Evolutionary conservation across 2,888 invertebrate species (phyloP).

Genomic region (Morinoia aosen): DNA sequence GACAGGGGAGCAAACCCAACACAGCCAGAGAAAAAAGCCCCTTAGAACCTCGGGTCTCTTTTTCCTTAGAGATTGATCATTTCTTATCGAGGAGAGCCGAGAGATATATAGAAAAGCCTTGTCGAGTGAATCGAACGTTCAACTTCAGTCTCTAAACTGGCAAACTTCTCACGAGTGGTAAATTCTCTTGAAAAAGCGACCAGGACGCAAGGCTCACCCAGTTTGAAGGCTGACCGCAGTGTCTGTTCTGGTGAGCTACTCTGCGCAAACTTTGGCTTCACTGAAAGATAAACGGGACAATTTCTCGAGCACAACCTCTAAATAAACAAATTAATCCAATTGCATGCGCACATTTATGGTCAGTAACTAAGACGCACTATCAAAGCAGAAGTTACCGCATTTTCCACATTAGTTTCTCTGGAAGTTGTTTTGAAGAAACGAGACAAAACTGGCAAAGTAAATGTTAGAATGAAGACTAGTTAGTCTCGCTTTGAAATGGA

Average conservation of each 20-base stretch:
- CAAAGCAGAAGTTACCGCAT: too few relatives aligned
- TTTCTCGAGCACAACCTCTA: background rate
- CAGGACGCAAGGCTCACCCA: background rate
- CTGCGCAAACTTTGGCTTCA: background rate
- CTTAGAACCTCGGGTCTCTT: background rate
- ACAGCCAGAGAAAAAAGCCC: background rate
- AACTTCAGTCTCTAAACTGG: slow-evolving; percentile 3
- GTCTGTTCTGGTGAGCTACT: background rate
- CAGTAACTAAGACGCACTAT: too few relatives aligned
- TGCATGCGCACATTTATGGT: background rate
- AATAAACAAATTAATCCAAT: background rate
- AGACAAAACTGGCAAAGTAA: too few relatives aligned
- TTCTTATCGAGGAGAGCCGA: slow-evolving; percentile 10
- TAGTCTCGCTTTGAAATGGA: too few relatives aligned
- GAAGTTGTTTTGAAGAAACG: too few relatives aligned
- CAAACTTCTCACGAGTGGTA: background rate
- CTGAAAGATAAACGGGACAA: background rate
- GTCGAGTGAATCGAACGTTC: slow-evolving; percentile 4
- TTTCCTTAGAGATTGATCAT: background rate
- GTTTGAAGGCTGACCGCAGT: background rate
- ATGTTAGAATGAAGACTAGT: too few relatives aligned
- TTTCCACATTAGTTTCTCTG: too few relatives aligned
- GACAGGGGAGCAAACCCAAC: background rate
- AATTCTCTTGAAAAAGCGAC: background rate
- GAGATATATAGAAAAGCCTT: slow-evolving; percentile 12